Evolutionary conservation across 2,113 vertebrate species (phyloP).

Genomic region (Pollimyrus isidori): DNA sequence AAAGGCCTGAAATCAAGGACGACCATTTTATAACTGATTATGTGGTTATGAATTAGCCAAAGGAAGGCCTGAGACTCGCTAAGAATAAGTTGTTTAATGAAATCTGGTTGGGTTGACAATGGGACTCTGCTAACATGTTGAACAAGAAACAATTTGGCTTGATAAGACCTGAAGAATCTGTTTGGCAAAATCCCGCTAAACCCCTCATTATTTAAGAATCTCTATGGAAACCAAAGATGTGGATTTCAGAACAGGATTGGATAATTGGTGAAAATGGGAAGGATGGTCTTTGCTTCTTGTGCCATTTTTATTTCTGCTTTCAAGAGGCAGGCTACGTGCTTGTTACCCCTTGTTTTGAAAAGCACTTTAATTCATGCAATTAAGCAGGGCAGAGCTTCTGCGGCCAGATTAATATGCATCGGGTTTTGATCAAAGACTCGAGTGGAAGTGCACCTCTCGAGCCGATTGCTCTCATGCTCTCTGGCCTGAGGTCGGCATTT

Average conservation of each 20-base stretch:
- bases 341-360: constrained; percentile 38
- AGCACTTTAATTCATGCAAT: constrained; percentile 38
- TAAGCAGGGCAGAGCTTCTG: constrained; percentile 37
- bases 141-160: background rate
- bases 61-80: background rate
- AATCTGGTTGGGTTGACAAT: background rate
- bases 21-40: background rate
- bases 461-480: constrained; percentile 39
- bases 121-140: background rate
- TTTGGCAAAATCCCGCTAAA: background rate
- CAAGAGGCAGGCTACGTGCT: constrained; percentile 19
- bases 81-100: background rate
- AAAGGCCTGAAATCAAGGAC: background rate
- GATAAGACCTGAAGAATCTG: background rate
- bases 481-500: constrained; percentile 43
- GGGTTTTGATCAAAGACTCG: constrained; percentile 33
- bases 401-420: constrained; percentile 45
- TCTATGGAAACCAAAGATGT: background rate
- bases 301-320: constrained; percentile 18
- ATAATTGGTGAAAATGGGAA: background rate
- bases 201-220: background rate
- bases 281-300: background rate
- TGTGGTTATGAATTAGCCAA: background rate
- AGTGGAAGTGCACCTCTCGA: constrained; percentile 26
- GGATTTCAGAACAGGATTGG: background rate